Evolutionary conservation across 2,888 invertebrate species (phyloP), one percentile per base, ranked within the genome.

Genomic region (Drosophila algonquin): DNA sequence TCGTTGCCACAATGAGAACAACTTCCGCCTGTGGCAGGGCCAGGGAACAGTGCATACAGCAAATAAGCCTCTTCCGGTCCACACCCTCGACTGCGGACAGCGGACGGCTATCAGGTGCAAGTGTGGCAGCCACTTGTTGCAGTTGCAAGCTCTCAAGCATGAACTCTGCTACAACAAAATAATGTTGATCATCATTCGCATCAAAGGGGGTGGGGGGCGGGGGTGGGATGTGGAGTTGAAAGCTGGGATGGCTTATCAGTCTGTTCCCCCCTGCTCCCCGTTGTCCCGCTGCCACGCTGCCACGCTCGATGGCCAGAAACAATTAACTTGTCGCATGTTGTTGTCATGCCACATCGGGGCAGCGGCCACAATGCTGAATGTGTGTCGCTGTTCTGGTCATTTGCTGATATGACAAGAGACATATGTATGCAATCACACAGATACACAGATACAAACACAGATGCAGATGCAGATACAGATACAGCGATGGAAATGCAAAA

Each of bases 61-160:
- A 80, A 81, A 81, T 82, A 80, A 82, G 82, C 74, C 78, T 74
- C 80, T 80, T 81, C 80, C 80, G 80, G 77, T 67, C 5, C 16
- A 44, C 50, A 30, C 69, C 47, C 52, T 14, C 18, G 16, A 9
- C 40, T 8, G n/a, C 16, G n/a, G 16, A 9, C 40, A 8, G n/a
- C 21, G 18, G 10, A 45, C n/a, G 50, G 54, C 40, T 7, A 40
- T 40, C 60, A 58, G 58, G 51, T 69, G 70, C 47, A 44, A 32
- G 35, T 54, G 54, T 21, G 24, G n/a, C 51, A 51, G 44, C 52
- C 73, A 73, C 63, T 73, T 73, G 74, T 63, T 73, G 64, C 35
- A 16, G 58, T 32, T 10, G 46, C 64, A 71, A 18, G 52, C 74
- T 63, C 52, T 70, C 52, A 71, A 68, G 53, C 63, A 56, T 71